These are phyloP conservation scores for Halocaridina rubra DNA, from an alignment of 2,888 invertebrate species.

Conservation along the genomic window DNA sequence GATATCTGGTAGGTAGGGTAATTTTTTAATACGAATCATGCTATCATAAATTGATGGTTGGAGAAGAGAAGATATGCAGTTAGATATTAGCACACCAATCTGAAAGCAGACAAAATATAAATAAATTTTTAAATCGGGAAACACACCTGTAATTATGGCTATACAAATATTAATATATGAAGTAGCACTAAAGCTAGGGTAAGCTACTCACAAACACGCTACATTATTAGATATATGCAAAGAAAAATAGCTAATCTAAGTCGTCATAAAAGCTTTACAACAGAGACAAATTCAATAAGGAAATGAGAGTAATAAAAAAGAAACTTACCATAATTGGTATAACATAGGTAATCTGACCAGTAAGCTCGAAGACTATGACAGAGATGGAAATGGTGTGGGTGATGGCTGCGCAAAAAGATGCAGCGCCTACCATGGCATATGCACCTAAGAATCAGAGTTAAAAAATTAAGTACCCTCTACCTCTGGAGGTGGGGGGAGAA, in stretches of 20 bases:
- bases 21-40: conserved; percentile 95
- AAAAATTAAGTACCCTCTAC: no score
- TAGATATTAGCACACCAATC: conserved; percentile 95
- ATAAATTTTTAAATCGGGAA: neutral
- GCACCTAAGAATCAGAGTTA: conserved; percentile 87
- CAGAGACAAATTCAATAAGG: no score
- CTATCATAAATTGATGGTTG: conserved; percentile 99
- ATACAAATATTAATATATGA: no score
- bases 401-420: conserved; percentile 95
- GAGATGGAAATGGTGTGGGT: conserved; percentile 98
- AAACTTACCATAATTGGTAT: conserved; percentile 82
- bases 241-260: no score
- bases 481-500: no score
- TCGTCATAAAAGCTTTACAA: no score
- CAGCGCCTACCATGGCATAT: conserved; percentile 96
- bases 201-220: no score
- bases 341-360: conserved; percentile 96
- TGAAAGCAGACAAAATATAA: neutral
- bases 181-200: no score
- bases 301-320: no score
- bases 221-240: no score
- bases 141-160: no score
- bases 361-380: conserved; percentile 98
- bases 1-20: conserved; percentile 96
- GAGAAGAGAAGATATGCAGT: conserved; percentile 92